Evolutionary conservation across 2,797 vertebrate genomes (phyloP).

Genomic region (Hephaestus fuliginosus): DNA sequence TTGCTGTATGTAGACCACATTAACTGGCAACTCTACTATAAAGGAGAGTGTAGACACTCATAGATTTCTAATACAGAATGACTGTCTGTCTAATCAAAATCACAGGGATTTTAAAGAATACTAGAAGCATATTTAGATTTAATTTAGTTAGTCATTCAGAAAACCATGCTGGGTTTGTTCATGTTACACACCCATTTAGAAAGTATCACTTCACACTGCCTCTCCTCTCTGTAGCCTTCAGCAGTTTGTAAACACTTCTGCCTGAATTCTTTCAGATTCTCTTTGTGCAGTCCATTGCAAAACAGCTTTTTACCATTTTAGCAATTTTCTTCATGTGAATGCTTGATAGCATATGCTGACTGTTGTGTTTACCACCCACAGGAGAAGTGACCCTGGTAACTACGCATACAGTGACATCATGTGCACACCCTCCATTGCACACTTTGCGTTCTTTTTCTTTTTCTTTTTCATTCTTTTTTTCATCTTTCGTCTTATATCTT

Average conservation of each 20-base stretch:
- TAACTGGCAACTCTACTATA: too few relatives aligned
- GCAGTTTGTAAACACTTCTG: conserved; percentile 34
- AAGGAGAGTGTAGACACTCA: too few relatives aligned
- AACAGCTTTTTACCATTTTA: conserved; percentile 42
- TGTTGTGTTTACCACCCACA: conserved; percentile 36
- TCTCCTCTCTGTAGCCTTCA: conserved; percentile 26
- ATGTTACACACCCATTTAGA: conserved; percentile 6
- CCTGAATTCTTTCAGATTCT: conserved; percentile 26
- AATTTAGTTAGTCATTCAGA: too few relatives aligned
- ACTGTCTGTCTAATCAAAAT: too few relatives aligned
- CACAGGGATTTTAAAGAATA: too few relatives aligned
- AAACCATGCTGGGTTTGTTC: not conserved
- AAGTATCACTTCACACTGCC: not conserved
- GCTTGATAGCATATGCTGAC: conserved; percentile 48
- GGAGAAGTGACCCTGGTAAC: conserved; percentile 36
- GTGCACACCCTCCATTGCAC: conserved; percentile 28
- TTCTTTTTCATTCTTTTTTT: conserved; percentile 3
- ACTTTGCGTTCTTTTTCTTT: not conserved
- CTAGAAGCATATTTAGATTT: too few relatives aligned
- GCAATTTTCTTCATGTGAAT: conserved; percentile 41
- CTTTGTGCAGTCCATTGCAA: conserved; percentile 40
- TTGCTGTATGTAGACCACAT: too few relatives aligned
- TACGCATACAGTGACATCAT: conserved; percentile 21
- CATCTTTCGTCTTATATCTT: not conserved
- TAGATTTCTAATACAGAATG: too few relatives aligned